phyloP scores from a whole-genome alignment of 2,888 invertebrate species.

The Cyaniris semiargus region DNA sequence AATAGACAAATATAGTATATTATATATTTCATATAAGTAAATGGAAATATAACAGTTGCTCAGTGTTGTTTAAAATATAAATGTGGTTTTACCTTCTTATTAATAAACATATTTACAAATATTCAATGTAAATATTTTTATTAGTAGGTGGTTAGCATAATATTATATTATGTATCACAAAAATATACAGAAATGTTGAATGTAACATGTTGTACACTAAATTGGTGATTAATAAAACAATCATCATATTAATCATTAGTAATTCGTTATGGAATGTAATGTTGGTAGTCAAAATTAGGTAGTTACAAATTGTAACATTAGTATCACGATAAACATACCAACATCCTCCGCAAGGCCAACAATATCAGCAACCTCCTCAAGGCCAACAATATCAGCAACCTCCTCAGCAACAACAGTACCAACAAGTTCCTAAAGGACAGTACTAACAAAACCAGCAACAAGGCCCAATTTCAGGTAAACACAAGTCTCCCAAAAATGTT shows the following conservation, averaged over 20 bases:
- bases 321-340: not conserved
- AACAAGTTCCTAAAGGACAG: no score
- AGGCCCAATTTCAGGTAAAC: no score
- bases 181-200: not conserved
- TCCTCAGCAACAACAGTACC: no score
- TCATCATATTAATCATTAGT: not conserved
- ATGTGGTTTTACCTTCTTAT: not conserved
- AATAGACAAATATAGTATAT: constrained; percentile 5
- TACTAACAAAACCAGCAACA: no score
- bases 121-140: not conserved
- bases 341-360: no score
- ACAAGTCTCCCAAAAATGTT: no score
- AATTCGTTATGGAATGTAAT: not conserved
- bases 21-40: not conserved
- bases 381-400: no score
- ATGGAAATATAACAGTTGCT: not conserved
- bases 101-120: not conserved
- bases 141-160: not conserved
- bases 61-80: not conserved
- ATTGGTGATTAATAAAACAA: not conserved
- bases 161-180: not conserved
- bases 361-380: no score
- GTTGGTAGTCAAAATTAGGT: not conserved
- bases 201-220: not conserved
- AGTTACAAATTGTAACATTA: not conserved